Conservation (phyloP, 2,113 vertebrate species). For the Leptocoma aspasia region DNA sequence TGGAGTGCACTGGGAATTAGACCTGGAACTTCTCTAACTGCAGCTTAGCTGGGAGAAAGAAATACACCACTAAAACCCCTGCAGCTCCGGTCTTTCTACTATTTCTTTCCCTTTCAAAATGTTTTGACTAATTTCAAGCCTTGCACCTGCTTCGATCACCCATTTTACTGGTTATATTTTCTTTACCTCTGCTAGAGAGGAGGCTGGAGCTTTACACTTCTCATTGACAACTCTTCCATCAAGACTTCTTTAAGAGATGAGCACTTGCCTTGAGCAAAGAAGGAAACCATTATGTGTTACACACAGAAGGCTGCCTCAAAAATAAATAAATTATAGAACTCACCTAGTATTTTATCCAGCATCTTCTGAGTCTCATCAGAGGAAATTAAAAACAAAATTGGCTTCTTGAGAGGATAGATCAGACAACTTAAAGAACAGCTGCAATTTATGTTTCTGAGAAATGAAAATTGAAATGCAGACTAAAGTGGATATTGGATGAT, state of each 20-base stretch:
- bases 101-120: background rate
- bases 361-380: slow-evolving; percentile 59
- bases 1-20: background rate
- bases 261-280: slow-evolving; percentile 1
- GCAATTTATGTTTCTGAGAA: slow-evolving; percentile 57
- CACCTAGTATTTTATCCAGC: slow-evolving; percentile 56
- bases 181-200: background rate
- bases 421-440: slow-evolving; percentile 52
- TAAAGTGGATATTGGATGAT: slow-evolving; percentile 44
- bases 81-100: background rate
- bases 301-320: background rate
- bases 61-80: background rate
- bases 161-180: slow-evolving; percentile 2
- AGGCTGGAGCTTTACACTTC: background rate
- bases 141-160: background rate
- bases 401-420: slow-evolving; percentile 51
- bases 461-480: slow-evolving; percentile 58
- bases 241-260: background rate
- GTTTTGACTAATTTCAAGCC: background rate
- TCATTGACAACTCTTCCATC: background rate
- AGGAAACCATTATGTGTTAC: background rate
- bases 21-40: background rate
- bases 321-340: slow-evolving; percentile 24
- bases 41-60: background rate
- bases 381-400: slow-evolving; percentile 69